Base-by-base conservation (phyloP, 2,888 invertebrate genomes). In the Sarcophaga caerulescens region DNA sequence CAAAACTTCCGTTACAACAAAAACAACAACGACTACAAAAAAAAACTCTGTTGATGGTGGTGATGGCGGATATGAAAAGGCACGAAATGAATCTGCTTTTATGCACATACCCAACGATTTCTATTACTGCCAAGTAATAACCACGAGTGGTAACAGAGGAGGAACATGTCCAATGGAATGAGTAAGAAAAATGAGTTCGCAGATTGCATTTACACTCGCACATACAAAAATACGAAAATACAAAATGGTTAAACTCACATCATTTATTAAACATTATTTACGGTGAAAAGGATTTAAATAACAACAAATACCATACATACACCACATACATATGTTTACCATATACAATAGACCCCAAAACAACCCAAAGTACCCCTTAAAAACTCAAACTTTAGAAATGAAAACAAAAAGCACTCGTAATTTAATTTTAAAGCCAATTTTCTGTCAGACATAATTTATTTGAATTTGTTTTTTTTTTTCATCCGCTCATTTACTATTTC, bases 191-290 rank as follows among this genome's bases (percentile, higher is more conserved):
- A 70, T 65, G 25, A 76, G 63, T 70, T 74, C 8, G 19, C 25
- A 25, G 75, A 69, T 73, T 23, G 2, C 73, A 57, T 57, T 62
- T 44, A 65, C 14, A 63, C 62, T 5, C 35, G 57, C 21, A 62
- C 52, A 62, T 63, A 74, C 60, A 63, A 35, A 78, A 68, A 68
- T 62, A 74, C 60, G 68, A 35, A 78, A 68, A 68, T 62, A 65
- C 47, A 70, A 84, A 84, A 84, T 84, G 79, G 69, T 71, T 60
- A 71, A 81, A 75, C 81, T 81, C 74, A 78, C 81, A 78, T 86
- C 78, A 84, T 79, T 86, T 84, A 84, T 86, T 86, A 78, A 71
- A 81, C 86, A 86, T 84, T 84, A 76, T 84, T 84, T 79, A 81
- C 62, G 84, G 78, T 81, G 70, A n/a, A 59, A 47, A 65, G 74